Percentiles rank a stretch among this genome's conserved stretches.
Conservation (phyloP, 1,140 invertebrate species). For the Brachionus rubens region DNA sequence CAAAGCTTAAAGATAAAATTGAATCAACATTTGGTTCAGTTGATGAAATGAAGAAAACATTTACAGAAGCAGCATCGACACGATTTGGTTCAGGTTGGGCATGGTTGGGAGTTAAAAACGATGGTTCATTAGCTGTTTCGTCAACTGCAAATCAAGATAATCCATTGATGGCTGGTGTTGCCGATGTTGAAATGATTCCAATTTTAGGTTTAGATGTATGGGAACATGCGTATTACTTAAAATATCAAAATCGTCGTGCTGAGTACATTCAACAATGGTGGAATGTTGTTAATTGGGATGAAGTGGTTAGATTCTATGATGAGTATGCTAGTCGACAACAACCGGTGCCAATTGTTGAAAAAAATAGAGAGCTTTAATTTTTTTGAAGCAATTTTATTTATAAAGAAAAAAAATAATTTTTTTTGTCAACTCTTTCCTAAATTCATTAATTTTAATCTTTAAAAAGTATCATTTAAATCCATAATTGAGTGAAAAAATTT, state of each 20-base stretch:
- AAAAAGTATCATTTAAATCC: too few relatives aligned
- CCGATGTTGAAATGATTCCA: conserved; percentile 59
- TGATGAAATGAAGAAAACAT: conserved; percentile 61
- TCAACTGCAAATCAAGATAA: conserved; percentile 55
- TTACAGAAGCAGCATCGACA: conserved; percentile 75
- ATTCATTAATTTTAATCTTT: too few relatives aligned
- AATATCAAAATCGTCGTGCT: conserved; percentile 63
- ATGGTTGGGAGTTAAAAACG: conserved; percentile 86
- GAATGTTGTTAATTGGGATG: conserved; percentile 94
- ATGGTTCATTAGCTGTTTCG: conserved; percentile 49
- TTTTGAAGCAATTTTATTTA: too few relatives aligned
- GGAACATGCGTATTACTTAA: conserved; percentile 59
- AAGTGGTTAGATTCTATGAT: conserved; percentile 74
- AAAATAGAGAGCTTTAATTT: too few relatives aligned
- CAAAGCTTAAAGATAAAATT: conserved; percentile 82
- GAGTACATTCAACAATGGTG: conserved; percentile 98
- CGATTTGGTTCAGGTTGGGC: conserved; percentile 99
- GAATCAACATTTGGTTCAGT: conserved; percentile 16
- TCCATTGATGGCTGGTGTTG: conserved; percentile 50
- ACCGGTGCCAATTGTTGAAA: conserved; percentile 29
- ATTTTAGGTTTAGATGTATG: conserved; percentile 56
- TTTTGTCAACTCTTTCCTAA: too few relatives aligned
- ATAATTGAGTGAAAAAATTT: too few relatives aligned
- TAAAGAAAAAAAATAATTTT: too few relatives aligned
- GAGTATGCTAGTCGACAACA: conserved; percentile 9